These are phyloP conservation scores for Melanocharis versteri DNA, from an alignment of 2,113 vertebrate species.

Conservation along the genomic window DNA sequence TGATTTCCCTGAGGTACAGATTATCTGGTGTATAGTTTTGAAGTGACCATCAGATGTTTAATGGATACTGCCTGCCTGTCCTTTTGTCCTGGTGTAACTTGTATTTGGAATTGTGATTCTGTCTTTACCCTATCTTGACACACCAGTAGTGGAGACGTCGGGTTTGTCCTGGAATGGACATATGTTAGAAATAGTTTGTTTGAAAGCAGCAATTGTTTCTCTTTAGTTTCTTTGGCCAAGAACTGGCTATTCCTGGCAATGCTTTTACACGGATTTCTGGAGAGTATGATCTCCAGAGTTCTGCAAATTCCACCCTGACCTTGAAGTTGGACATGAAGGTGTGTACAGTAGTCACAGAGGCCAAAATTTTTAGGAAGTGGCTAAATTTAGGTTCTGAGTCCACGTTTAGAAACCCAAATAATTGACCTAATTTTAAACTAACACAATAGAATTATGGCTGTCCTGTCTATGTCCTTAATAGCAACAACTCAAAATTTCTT, in stretches of 20 bases:
- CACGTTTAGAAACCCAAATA: neutral
- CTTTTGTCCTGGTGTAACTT: neutral
- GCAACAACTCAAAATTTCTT: neutral
- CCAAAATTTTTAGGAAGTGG: neutral
- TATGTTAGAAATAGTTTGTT: neutral
- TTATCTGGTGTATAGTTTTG: neutral
- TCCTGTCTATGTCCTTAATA: neutral
- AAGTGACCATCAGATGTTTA: neutral
- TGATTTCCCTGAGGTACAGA: neutral
- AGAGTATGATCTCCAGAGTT: neutral
- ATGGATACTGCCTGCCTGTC: neutral
- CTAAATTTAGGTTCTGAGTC: neutral
- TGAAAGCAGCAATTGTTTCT: neutral
- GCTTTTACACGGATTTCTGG: neutral
- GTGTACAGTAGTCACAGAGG: neutral
- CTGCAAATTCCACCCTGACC: neutral
- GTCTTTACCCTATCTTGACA: neutral
- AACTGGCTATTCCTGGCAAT: neutral
- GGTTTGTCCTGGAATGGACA: neutral
- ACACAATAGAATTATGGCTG: neutral
- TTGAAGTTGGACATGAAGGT: neutral
- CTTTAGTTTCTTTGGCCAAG: neutral
- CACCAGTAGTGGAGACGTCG: neutral
- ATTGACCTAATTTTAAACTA: constrained; percentile 23
- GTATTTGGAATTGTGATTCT: neutral